These are phyloP conservation scores for Brachionus plicatilis DNA, from an alignment of 1,140 invertebrate genomes.

Conservation along the genomic window DNA sequence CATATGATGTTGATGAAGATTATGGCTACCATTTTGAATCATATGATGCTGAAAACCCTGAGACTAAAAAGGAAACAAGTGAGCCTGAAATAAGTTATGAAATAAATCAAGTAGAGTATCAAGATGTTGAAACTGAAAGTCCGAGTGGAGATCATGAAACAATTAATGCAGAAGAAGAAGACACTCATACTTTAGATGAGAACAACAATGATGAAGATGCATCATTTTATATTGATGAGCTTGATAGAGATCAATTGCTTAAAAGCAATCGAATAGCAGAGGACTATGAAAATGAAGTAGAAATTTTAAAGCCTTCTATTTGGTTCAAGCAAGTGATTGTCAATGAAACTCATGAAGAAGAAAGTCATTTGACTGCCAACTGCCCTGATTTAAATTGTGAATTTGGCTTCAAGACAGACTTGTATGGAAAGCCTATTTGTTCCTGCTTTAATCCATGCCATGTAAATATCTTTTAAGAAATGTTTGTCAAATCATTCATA, in stretches of 20 bases:
- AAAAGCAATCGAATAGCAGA: background rate
- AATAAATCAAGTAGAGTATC: background rate
- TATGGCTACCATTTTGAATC: background rate
- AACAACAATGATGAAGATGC: background rate
- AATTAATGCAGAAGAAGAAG: background rate
- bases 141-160: background rate
- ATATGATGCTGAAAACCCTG: background rate
- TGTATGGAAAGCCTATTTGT: conserved; percentile 32
- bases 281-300: background rate
- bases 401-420: conserved; percentile 30
- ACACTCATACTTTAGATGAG: background rate
- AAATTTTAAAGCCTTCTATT: background rate
- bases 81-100: background rate
- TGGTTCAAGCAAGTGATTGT: background rate
- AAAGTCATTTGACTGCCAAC: conserved; percentile 20
- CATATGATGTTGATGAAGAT: background rate
- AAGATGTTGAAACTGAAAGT: background rate
- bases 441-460: conserved; percentile 28
- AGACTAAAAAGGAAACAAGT: background rate
- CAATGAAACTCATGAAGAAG: background rate
- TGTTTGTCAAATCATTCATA: too few relatives aligned
- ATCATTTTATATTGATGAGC: background rate
- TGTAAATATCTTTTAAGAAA: background rate
- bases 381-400: conserved; percentile 28
- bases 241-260: background rate